Percentiles rank a stretch among this genome's conserved stretches.
Conservation (phyloP, 2,113 vertebrate genomes). For the Protobothrops flavoviridis region DNA sequence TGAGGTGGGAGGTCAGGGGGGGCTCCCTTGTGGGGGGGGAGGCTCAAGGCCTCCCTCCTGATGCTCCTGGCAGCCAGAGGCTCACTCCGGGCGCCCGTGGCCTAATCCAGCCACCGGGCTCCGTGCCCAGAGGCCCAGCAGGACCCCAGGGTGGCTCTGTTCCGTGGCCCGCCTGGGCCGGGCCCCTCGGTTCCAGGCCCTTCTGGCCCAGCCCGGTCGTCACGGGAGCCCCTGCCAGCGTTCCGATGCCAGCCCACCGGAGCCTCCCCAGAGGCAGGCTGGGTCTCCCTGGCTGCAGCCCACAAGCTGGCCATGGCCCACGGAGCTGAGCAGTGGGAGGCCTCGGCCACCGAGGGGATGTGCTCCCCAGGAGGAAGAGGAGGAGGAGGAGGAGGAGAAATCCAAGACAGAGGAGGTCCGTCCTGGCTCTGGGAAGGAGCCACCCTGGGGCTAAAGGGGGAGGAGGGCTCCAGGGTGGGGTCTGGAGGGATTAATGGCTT, state of each 20-base stretch:
- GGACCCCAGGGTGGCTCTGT: neutral
- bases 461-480: too few relatives aligned
- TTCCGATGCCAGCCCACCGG: slow-evolving; percentile 50
- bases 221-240: slow-evolving; percentile 41
- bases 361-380: slow-evolving; percentile 31
- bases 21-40: too few relatives aligned
- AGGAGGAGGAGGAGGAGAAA: too few relatives aligned
- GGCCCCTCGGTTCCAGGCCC: slow-evolving; percentile 32
- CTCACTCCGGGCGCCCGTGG: neutral
- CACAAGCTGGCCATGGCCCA: slow-evolving; percentile 40
- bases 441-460: neutral
- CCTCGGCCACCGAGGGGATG: neutral
- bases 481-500: neutral
- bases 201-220: slow-evolving; percentile 42
- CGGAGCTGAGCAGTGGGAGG: slow-evolving; percentile 35
- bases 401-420: slow-evolving; percentile 12
- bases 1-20: too few relatives aligned
- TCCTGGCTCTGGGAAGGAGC: neutral
- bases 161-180: neutral
- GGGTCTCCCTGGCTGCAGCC: slow-evolving; percentile 29
- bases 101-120: neutral
- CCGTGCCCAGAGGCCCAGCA: too few relatives aligned
- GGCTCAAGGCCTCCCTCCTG: too few relatives aligned
- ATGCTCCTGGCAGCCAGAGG: too few relatives aligned
- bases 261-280: slow-evolving; percentile 20